phyloP scores from a whole-genome alignment of 2,888 invertebrate species.

The Strigamia crassipes region DNA sequence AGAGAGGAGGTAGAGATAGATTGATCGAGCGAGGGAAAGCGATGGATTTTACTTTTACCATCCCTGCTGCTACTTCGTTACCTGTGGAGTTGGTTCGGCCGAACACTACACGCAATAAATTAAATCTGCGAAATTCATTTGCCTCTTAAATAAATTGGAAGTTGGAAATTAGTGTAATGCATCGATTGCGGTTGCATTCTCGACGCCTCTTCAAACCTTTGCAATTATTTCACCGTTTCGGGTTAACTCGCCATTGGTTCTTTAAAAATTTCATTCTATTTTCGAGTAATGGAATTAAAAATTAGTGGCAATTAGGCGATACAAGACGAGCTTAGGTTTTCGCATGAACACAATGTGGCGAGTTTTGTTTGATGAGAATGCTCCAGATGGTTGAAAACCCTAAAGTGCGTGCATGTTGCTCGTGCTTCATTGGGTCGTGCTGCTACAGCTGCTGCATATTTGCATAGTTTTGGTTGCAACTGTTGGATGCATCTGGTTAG shows the following conservation, averaged over 20 bases:
- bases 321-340: too few species aligned
- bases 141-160: conserved; percentile 7
- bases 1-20: too few species aligned
- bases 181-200: neutral
- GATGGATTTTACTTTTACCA: too few species aligned
- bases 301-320: too few species aligned
- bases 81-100: neutral
- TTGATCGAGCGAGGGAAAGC: too few species aligned
- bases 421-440: conserved; percentile 9
- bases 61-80: too few species aligned
- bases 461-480: conserved; percentile 16
- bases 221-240: neutral
- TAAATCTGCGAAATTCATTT: neutral
- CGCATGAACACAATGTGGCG: neutral
- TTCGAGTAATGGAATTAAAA: neutral
- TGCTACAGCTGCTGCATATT: conserved; percentile 8
- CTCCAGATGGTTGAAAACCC: conserved; percentile 6
- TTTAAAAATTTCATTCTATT: too few species aligned
- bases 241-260: too few species aligned
- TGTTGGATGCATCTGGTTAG: conserved; percentile 1
- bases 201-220: neutral
- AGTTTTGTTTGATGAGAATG: conserved; percentile 13
- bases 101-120: neutral
- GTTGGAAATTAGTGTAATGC: conserved; percentile 7
- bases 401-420: neutral